A percentile compares a stretch with the other conserved stretches of the same genome.
These are phyloP conservation scores for Progne subis DNA, from an alignment of 2,113 vertebrate genomes.

Conservation along the genomic window DNA sequence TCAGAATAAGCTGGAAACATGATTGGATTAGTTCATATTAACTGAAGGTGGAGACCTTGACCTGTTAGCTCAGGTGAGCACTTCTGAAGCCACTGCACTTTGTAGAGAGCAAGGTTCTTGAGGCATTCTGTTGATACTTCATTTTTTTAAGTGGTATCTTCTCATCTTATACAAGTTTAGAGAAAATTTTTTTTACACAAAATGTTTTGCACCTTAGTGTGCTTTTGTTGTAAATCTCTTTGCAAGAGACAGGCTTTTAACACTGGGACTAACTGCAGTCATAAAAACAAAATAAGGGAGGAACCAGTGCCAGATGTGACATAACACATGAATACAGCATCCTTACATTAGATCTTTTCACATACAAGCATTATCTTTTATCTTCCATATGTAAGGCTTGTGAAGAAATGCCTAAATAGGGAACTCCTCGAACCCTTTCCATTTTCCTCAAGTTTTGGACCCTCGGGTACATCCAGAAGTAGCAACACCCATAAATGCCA, in stretches of 20 bases:
- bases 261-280: neutral
- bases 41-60: neutral
- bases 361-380: neutral
- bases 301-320: neutral
- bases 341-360: neutral
- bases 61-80: neutral
- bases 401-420: neutral
- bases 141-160: neutral
- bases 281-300: neutral
- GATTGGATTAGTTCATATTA: neutral
- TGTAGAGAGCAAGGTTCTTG: neutral
- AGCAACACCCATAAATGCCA: neutral
- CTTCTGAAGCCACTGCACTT: neutral
- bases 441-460: neutral
- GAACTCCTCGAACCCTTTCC: neutral
- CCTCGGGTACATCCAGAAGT: neutral
- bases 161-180: neutral
- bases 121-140: neutral
- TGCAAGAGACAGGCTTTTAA: neutral
- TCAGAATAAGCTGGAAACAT: neutral
- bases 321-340: neutral
- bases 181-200: neutral
- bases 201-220: neutral
- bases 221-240: neutral
- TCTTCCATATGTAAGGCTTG: neutral